These are phyloP conservation scores for Coenobita brevimanus DNA, from an alignment of 1,140 invertebrate species.

Conservation along the genomic window DNA sequence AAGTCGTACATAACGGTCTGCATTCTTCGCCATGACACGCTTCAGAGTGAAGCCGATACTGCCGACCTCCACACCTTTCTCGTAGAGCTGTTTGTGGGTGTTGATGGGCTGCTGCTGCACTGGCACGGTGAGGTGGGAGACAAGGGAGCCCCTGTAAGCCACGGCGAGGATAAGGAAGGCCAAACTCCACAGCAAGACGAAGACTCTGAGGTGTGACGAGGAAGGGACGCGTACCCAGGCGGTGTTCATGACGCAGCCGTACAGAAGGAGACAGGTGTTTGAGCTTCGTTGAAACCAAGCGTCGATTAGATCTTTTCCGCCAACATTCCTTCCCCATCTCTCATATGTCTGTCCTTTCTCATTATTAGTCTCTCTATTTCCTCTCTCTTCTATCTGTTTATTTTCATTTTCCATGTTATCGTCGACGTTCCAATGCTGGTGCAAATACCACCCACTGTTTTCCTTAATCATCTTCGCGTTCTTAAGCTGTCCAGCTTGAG, in stretches of 20 bases:
- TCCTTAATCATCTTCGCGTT: background rate
- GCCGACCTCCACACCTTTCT: constrained; percentile 43
- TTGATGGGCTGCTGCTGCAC: constrained; percentile 37
- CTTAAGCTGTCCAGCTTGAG: background rate
- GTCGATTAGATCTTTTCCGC: background rate
- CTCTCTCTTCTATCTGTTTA: too few species aligned
- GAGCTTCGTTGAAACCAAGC: background rate
- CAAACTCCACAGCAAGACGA: constrained; percentile 49
- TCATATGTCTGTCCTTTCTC: too few species aligned
- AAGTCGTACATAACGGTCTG: constrained; percentile 27
- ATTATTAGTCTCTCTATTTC: too few species aligned
- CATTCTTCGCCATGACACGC: constrained; percentile 60
- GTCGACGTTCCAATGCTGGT: too few species aligned
- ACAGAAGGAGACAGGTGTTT: constrained; percentile 33
- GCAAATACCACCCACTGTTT: too few species aligned
- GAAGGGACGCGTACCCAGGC: constrained; percentile 28
- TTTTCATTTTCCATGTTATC: background rate
- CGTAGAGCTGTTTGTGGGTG: constrained; percentile 57
- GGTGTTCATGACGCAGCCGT: constrained; percentile 38
- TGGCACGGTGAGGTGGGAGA: constrained; percentile 55
- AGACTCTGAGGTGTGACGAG: constrained; percentile 30
- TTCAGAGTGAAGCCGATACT: constrained; percentile 59
- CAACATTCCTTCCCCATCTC: background rate
- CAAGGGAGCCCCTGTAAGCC: constrained; percentile 57
- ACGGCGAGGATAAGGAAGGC: constrained; percentile 52